Percentiles rank a stretch among this genome's conserved stretches.
These are phyloP conservation scores for Drosophila fuyamai DNA, from an alignment of 1,140 invertebrate species.

Conservation along the genomic window DNA sequence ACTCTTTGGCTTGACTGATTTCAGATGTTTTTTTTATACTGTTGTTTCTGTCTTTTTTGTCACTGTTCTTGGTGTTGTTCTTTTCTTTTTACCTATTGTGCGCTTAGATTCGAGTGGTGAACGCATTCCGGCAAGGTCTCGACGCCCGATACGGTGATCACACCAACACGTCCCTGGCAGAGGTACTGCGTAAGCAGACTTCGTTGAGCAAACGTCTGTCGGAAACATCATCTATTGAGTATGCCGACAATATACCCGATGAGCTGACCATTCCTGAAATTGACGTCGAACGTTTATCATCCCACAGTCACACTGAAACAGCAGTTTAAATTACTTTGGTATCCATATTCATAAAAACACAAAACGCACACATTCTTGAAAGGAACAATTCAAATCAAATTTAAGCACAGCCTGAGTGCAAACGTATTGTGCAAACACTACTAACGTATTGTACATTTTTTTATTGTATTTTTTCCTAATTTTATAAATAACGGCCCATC, in stretches of 20 bases:
- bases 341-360: slow-evolving; percentile 15
- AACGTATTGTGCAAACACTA: background rate
- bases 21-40: slow-evolving; percentile 45
- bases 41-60: slow-evolving; percentile 62
- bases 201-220: slow-evolving; percentile 95
- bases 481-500: background rate
- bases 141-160: slow-evolving; percentile 97
- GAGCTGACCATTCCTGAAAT: slow-evolving; percentile 94
- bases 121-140: slow-evolving; percentile 99
- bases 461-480: background rate
- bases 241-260: slow-evolving; percentile 94
- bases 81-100: slow-evolving; percentile 61
- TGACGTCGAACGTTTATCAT: slow-evolving; percentile 94
- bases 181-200: slow-evolving; percentile 95
- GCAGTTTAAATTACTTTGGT: slow-evolving; percentile 89
- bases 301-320: slow-evolving; percentile 96
- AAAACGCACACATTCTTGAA: slow-evolving; percentile 34
- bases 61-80: slow-evolving; percentile 72
- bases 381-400: slow-evolving; percentile 17
- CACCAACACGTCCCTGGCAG: slow-evolving; percentile 94
- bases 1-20: slow-evolving; percentile 35
- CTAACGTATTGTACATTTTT: background rate
- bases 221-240: slow-evolving; percentile 96
- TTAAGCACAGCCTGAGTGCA: slow-evolving; percentile 5
- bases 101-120: slow-evolving; percentile 98